Evolutionary conservation across 2,888 invertebrate genomes (phyloP).

Genomic region (Apotomis betuletana): DNA sequence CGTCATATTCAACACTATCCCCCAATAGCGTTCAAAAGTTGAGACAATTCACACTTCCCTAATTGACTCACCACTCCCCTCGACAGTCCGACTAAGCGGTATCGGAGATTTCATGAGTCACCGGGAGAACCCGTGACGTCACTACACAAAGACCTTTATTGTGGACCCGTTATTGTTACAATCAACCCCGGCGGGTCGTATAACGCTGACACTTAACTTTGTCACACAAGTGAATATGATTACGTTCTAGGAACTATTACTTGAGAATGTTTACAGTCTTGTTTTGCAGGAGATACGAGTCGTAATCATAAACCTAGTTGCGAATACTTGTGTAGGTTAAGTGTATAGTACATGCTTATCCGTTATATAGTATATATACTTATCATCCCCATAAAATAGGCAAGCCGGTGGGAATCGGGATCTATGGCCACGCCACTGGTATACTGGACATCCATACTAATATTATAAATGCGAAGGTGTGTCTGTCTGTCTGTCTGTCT

Average conservation of each 20-base stretch:
- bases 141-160: slow-evolving; percentile 50
- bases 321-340: too few species aligned
- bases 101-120: slow-evolving; percentile 31
- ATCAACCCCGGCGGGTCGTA: slow-evolving; percentile 14
- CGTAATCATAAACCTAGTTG: not conserved
- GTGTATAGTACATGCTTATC: too few species aligned
- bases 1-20: not conserved
- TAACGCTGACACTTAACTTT: slow-evolving; percentile 23
- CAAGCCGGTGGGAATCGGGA: too few species aligned
- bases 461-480: too few species aligned
- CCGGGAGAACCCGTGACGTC: slow-evolving; percentile 63
- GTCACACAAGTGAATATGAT: not conserved
- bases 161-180: slow-evolving; percentile 31
- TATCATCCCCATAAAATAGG: too few species aligned
- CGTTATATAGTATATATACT: too few species aligned
- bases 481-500: too few species aligned
- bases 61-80: slow-evolving; percentile 32
- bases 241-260: slow-evolving; percentile 16
- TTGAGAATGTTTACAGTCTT: not conserved
- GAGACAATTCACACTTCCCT: slow-evolving; percentile 17
- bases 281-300: not conserved
- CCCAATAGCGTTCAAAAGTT: slow-evolving; percentile 5
- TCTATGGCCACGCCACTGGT: too few species aligned
- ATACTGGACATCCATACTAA: too few species aligned
- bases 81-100: not conserved